Evolutionary conservation across 2,113 vertebrate genomes (phyloP), one percentile per base, ranked within the genome.

Genomic region (Sylvietta virens): DNA sequence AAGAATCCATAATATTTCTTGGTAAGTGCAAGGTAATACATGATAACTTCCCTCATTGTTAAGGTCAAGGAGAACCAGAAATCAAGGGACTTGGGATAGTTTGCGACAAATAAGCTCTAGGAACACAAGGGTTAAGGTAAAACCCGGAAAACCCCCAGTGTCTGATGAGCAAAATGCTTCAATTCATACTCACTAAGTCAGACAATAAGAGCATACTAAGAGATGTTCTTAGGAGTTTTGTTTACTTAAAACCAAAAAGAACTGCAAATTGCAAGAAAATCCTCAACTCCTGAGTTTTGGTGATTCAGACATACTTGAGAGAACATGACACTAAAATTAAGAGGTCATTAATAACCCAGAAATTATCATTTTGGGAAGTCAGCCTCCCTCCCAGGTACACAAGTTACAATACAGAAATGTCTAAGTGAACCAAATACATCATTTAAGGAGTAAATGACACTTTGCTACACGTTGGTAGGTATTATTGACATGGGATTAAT

Each of bases 381-480:
- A 81, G 20, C 17, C 33, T 89, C 8, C 6, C 21, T 30, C 3
- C 15, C 2, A 5, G 26, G 35, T 44, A 79, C 2, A 62, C 4
- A 50, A 17, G 21, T 26, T 72, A 60, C 8, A 61, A 51, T 16
- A 65, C 1, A 78, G 33, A 84, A 83, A 88, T 8, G 42, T 30
- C 23, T 74, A 73, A 57, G 24, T 57, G 44, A 92, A 77, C 33
- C 56, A 84, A 82, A 47, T 21, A 50, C 7, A 70, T 53, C 2
- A 58, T 28, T 65, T 71, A 67, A 81, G 23, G 10, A 5, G 20
- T 23, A 94, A 77, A 39, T 44, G 10, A 42, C 60, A 70, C 2
- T 6, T 61, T 74, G n/a, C 35, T 42, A 18, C 4, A 20, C 0
- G 0, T 30, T 24, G 13, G n/a, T 18, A 44, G 42, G 45, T 10